A percentile compares a stretch with the other conserved stretches of the same genome.
Evolutionary conservation across 2,888 invertebrate genomes (phyloP).

Genomic region (Drosophila prostipennis): DNA sequence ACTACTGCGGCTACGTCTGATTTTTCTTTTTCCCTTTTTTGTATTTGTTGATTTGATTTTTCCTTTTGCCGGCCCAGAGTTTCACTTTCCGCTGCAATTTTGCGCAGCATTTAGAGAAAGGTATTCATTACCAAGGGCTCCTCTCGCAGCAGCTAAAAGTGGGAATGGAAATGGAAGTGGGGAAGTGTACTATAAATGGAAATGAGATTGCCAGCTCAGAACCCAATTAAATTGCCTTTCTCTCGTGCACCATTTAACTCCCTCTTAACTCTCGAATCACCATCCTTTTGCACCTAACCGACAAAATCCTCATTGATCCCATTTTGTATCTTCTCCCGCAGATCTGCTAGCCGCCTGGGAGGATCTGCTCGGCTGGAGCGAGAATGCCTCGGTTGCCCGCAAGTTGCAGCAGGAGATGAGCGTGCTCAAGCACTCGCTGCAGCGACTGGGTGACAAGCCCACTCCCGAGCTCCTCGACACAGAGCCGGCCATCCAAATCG

Average conservation of each 20-base stretch:
- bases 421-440: conserved; percentile 81
- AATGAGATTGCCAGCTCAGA: conserved; percentile 32
- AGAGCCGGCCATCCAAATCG: conserved; percentile 83
- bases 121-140: conserved; percentile 61
- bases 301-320: conserved; percentile 13
- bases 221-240: conserved; percentile 44
- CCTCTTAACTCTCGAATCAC: conserved; percentile 7
- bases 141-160: conserved; percentile 7
- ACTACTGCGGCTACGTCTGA: conserved; percentile 3
- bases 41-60: conserved; percentile 15
- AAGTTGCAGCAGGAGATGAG: conserved; percentile 84
- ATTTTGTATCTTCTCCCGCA: conserved; percentile 51
- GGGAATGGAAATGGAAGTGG: conserved; percentile 21
- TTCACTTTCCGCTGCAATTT: conserved; percentile 44
- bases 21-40: conserved; percentile 3
- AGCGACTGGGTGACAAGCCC: conserved; percentile 82
- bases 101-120: conserved; percentile 43
- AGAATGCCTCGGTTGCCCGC: conserved; percentile 84
- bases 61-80: conserved; percentile 32
- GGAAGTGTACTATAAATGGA: conserved; percentile 27
- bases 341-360: conserved; percentile 84
- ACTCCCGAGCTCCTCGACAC: conserved; percentile 83
- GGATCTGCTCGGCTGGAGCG: conserved; percentile 84
- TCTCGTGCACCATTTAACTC: conserved; percentile 20
- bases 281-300: conserved; percentile 17